Evolutionary conservation across 1,140 invertebrate species (phyloP).

Genomic region (Cyclina sinensis): DNA sequence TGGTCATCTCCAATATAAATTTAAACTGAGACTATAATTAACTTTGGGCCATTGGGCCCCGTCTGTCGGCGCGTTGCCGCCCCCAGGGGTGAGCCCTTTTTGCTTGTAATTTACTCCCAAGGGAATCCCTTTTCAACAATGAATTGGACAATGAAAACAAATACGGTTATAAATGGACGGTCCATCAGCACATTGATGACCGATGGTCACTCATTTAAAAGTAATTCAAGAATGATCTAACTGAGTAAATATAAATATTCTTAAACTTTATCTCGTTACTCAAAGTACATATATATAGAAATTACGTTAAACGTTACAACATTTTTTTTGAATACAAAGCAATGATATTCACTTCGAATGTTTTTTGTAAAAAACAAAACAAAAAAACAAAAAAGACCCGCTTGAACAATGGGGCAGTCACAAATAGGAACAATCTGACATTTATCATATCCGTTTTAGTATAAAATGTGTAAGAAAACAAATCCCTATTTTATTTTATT

Average conservation of each 20-base stretch:
- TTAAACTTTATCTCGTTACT: too few species aligned
- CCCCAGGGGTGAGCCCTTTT: conserved; percentile 56
- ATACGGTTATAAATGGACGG: conserved; percentile 48
- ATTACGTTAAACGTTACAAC: too few species aligned
- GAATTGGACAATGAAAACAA: conserved; percentile 64
- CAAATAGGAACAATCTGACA: too few species aligned
- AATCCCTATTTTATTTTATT: too few species aligned
- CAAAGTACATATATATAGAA: too few species aligned
- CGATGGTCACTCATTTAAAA: conserved; percentile 1
- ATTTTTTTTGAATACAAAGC: too few species aligned
- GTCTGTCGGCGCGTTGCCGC: conserved; percentile 60
- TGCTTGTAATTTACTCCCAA: conserved; percentile 57
- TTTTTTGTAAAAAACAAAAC: too few species aligned
- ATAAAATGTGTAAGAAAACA: too few species aligned
- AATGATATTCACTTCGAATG: too few species aligned
- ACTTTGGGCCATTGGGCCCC: conserved; percentile 2
- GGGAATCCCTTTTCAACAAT: conserved; percentile 57
- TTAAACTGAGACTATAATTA: conserved; percentile 54
- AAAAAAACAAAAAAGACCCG: too few species aligned
- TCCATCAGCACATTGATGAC: conserved; percentile 37
- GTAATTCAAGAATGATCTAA: conserved; percentile 39
- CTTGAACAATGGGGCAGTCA: too few species aligned
- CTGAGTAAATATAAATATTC: conserved; percentile 1
- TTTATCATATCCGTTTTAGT: too few species aligned
- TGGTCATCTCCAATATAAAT: conserved; percentile 56